Evolutionary conservation across 2,113 vertebrate species (phyloP).

Genomic region (Australoheros scitulus): DNA sequence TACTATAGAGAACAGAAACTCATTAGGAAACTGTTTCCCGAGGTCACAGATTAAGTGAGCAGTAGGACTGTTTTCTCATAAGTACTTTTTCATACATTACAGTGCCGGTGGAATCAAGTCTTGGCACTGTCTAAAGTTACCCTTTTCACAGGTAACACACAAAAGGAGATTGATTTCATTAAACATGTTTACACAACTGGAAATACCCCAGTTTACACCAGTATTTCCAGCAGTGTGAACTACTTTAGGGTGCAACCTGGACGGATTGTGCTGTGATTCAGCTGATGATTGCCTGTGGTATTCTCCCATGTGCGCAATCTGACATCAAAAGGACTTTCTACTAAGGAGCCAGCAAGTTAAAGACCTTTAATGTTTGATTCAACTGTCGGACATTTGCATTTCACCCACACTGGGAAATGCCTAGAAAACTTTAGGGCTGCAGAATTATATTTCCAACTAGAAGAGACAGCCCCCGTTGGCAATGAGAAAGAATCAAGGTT

Average conservation of each 20-base stretch:
- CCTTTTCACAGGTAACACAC: background rate
- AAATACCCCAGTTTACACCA: no score
- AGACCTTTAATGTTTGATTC: background rate
- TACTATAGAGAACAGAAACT: background rate
- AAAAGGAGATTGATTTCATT: background rate
- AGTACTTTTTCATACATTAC: background rate
- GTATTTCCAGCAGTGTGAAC: no score
- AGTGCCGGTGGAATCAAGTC: background rate
- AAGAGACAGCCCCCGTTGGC: background rate
- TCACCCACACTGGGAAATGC: background rate
- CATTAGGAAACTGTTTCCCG: background rate
- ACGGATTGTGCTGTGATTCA: background rate
- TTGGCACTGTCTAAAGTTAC: background rate
- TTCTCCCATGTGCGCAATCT: background rate
- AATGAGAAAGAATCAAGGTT: background rate
- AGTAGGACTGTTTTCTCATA: background rate
- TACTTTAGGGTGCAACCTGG: no score
- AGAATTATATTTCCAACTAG: background rate
- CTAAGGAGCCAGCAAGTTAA: background rate
- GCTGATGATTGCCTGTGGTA: background rate
- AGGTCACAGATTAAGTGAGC: background rate
- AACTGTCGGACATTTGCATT: background rate
- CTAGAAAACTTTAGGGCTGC: background rate
- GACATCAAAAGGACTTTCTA: background rate
- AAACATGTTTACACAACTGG: background rate